These are phyloP conservation scores for Prionailurus bengalensis DNA, from an alignment of 2,113 vertebrate species.

Conservation along the genomic window DNA sequence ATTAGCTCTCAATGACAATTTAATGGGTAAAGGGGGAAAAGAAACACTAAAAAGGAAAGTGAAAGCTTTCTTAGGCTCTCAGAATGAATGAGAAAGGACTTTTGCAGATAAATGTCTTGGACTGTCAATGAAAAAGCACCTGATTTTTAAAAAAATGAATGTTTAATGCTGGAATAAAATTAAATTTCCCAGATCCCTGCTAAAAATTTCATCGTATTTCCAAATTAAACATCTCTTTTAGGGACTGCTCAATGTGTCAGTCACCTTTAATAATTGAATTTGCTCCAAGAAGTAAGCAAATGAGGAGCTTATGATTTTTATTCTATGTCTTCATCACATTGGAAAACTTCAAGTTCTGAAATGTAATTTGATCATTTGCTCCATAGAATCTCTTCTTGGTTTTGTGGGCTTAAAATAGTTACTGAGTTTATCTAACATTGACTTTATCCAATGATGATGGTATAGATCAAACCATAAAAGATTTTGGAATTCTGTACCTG, in stretches of 20 bases:
- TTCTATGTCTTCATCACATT: background rate
- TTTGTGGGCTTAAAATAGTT: background rate
- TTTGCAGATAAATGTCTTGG: constrained; percentile 5
- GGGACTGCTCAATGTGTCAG: background rate
- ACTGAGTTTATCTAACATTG: background rate
- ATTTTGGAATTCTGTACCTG: background rate
- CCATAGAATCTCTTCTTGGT: background rate
- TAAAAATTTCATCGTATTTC: constrained; percentile 54
- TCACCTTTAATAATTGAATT: constrained; percentile 42
- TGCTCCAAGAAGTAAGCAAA: constrained; percentile 49
- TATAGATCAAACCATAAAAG: background rate
- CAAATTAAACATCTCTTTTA: constrained; percentile 64
- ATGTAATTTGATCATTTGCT: constrained; percentile 13
- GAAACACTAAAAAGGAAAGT: constrained; percentile 9
- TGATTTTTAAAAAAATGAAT: constrained; percentile 39
- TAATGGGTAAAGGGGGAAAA: constrained; percentile 23
- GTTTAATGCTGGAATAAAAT: constrained; percentile 52
- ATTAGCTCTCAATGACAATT: constrained; percentile 57
- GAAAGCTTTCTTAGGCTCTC: background rate
- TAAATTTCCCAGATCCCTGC: background rate
- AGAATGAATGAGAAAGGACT: background rate
- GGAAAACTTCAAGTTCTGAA: constrained; percentile 29
- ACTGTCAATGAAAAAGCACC: constrained; percentile 34
- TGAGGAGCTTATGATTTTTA: background rate
- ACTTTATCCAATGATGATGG: background rate